Evolutionary conservation across 1,140 invertebrate genomes (phyloP), one percentile per base, ranked within the genome.

Genomic region (Zaprionus nigranus): DNA sequence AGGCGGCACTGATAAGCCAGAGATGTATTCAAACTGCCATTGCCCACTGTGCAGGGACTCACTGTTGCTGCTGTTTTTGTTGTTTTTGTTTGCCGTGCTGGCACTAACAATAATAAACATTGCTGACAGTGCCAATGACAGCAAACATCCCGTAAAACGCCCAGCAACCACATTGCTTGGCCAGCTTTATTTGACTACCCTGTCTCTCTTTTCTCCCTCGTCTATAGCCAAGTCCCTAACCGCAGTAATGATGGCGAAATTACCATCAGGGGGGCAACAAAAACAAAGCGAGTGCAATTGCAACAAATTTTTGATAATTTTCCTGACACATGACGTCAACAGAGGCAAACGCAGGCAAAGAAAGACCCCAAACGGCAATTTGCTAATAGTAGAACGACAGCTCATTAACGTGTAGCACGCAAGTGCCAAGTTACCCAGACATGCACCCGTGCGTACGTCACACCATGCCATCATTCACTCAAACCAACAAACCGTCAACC

Each of bases 1-100:
- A 63, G 77, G 56, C 49, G 17, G 36, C 7, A 12, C 38, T 28
- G 81, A 87, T 88, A 74, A 65, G 74, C 74, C 43, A 70, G 58
- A 56, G 51, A 65, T 65, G 26, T 40, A 74, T 58, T 54, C 57
- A 5, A 53, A 69, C 26, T 51, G 28, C 2, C 40, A 43, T 17
- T 17, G 40, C n/a, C n/a, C 7, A 43, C 40, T 46, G 40, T 43
- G 15, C 40, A 17, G n/a, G n/a, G 2, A 40, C 13, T 40, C 38
- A 46, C 7, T 46, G 7, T 11, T 46, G n/a, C 1, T 46, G n/a
- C 7, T 46, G 40, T 6, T 51, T 9, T 36, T 60, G n/a, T 20
- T 22, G 22, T 26, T 26, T 24, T 3, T 60, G 43, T 61, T 51
- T 24, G 22, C n/a, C 58, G 36, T 20, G 56, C 30, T 7, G 28